Conservation (phyloP, 1,140 invertebrate species). For the Maconellicoccus hirsutus region DNA sequence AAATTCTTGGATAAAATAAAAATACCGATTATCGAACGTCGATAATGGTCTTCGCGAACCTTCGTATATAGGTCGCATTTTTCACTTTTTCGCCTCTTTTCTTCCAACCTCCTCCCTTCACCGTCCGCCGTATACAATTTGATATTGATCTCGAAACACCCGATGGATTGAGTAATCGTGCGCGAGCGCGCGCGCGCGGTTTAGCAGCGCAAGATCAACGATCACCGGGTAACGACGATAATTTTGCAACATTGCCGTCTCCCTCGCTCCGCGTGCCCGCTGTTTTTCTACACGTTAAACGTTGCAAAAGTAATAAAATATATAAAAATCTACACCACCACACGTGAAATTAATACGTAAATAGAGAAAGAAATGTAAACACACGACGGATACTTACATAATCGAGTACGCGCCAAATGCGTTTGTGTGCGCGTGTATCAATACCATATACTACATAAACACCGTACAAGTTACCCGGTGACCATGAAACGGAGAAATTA, state of each 20-base stretch:
- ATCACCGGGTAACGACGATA: neutral
- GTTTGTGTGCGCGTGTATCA: too few relatives aligned
- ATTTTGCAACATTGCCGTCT: neutral
- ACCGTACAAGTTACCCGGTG: neutral
- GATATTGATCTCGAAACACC: neutral
- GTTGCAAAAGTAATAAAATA: conserved; percentile 6
- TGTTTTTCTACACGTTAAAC: neutral
- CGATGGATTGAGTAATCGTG: neutral
- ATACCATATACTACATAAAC: too few relatives aligned
- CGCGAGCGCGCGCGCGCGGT: neutral
- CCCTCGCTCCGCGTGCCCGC: too few relatives aligned
- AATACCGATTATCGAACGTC: too few relatives aligned
- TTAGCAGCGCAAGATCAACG: neutral
- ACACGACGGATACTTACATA: neutral
- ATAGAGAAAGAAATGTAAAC: conserved; percentile 9
- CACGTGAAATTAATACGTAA: conserved; percentile 1
- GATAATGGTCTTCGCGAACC: too few relatives aligned
- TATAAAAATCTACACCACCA: neutral
- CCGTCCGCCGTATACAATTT: too few relatives aligned
- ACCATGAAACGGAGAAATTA: conserved; percentile 3
- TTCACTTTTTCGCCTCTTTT: too few relatives aligned
- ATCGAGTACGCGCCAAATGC: too few relatives aligned
- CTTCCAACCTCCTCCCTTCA: too few relatives aligned
- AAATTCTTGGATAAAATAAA: too few relatives aligned
- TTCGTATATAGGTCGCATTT: too few relatives aligned